A percentile compares a stretch with the other conserved stretches of the same genome.
These are phyloP conservation scores for Poecilia wingei DNA, from an alignment of 2,797 vertebrate species.

Conservation along the genomic window DNA sequence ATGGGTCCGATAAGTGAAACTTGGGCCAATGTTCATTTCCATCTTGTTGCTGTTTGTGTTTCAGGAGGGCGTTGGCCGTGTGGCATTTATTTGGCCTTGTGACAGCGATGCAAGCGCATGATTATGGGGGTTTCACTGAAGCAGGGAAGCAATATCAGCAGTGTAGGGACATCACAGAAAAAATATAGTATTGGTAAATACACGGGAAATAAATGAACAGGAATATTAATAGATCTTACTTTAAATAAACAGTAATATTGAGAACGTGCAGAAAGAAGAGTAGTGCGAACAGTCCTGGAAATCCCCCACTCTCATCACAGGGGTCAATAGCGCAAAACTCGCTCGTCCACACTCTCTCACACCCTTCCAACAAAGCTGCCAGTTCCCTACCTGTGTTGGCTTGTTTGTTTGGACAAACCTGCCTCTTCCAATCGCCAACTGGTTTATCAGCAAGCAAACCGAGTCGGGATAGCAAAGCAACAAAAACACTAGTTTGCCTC, in stretches of 20 bases:
- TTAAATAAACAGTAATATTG: background rate
- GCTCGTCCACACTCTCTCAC: background rate
- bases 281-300: slow-evolving; percentile 45
- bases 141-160: background rate
- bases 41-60: too few species aligned
- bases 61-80: too few species aligned
- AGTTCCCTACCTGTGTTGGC: slow-evolving; percentile 13
- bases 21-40: too few species aligned
- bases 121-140: background rate
- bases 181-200: background rate
- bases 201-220: background rate
- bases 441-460: slow-evolving; percentile 11
- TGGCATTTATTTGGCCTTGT: background rate
- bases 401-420: slow-evolving; percentile 10
- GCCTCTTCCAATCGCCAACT: slow-evolving; percentile 7
- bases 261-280: background rate
- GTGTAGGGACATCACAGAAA: background rate
- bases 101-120: background rate
- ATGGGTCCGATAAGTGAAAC: too few species aligned
- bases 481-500: slow-evolving; percentile 15
- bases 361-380: slow-evolving; percentile 15
- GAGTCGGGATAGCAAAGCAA: slow-evolving; percentile 4
- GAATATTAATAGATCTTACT: background rate
- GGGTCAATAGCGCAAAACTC: slow-evolving; percentile 43
- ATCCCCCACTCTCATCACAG: slow-evolving; percentile 25